Conservation (phyloP, 2,797 vertebrate genomes). For the Alauda arvensis region DNA sequence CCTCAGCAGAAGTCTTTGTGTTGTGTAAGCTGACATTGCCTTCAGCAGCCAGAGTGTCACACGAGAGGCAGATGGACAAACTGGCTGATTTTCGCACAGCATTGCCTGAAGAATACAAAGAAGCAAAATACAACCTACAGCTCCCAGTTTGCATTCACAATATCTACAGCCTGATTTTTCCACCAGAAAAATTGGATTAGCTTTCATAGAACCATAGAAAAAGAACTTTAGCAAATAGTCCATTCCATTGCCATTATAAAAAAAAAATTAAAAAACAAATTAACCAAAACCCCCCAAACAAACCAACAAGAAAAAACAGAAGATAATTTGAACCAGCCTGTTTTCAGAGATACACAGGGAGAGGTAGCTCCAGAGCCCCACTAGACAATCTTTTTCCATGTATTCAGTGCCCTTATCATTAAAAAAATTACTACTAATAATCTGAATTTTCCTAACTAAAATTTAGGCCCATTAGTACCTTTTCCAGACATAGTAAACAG, state of each 20-base stretch:
- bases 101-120: background rate
- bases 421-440: background rate
- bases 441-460: background rate
- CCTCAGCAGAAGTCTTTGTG: background rate
- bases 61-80: background rate
- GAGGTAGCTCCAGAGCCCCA: background rate
- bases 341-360: background rate
- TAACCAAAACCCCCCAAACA: fast-evolving
- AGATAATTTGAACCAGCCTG: background rate
- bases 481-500: background rate
- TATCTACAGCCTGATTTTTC: background rate
- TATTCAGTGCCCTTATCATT: background rate
- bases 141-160: background rate
- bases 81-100: background rate
- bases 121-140: background rate
- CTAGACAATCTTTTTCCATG: background rate
- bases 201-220: background rate
- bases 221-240: background rate
- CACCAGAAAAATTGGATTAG: background rate
- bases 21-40: background rate
- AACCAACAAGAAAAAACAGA: background rate
- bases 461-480: background rate
- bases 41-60: background rate
- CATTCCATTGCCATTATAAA: background rate
- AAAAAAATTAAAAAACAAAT: background rate